These are phyloP conservation scores for Teleiodes luculella DNA, from an alignment of 2,888 invertebrate species.

Conservation along the genomic window DNA sequence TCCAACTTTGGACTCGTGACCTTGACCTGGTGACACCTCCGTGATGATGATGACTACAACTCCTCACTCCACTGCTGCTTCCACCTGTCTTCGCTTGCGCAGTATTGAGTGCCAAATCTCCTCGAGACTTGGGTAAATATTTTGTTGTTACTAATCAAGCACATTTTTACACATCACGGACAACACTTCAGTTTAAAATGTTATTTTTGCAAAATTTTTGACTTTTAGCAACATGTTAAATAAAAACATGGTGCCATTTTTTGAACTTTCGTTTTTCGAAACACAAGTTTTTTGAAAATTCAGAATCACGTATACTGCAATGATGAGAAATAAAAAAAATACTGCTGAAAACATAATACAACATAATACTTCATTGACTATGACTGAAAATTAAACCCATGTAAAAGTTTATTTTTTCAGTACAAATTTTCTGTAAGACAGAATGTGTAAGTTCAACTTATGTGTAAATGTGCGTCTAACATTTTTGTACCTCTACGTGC, in stretches of 20 bases:
- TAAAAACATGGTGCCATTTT: no score
- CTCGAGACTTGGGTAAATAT: slow-evolving; percentile 67
- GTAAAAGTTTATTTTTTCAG: neutral
- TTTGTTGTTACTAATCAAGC: slow-evolving; percentile 31
- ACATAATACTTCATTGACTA: neutral
- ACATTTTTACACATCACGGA: neutral
- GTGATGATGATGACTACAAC: neutral
- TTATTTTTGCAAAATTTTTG: no score
- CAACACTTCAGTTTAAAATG: neutral
- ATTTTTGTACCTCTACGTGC: neutral
- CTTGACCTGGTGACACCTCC: neutral
- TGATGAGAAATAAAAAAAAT: no score
- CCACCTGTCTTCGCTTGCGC: slow-evolving; percentile 24
- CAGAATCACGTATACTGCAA: no score
- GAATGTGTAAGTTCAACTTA: neutral
- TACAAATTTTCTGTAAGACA: neutral
- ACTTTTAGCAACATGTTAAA: no score
- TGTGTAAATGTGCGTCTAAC: neutral
- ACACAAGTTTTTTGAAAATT: no score
- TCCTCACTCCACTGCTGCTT: neutral
- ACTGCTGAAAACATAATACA: no score
- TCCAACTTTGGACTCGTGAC: slow-evolving; percentile 13
- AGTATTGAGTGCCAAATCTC: slow-evolving; percentile 56
- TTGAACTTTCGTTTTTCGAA: no score
- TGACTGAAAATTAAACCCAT: neutral